Conservation (phyloP, 2,888 invertebrate species). For the Andrena trimmerana region DNA sequence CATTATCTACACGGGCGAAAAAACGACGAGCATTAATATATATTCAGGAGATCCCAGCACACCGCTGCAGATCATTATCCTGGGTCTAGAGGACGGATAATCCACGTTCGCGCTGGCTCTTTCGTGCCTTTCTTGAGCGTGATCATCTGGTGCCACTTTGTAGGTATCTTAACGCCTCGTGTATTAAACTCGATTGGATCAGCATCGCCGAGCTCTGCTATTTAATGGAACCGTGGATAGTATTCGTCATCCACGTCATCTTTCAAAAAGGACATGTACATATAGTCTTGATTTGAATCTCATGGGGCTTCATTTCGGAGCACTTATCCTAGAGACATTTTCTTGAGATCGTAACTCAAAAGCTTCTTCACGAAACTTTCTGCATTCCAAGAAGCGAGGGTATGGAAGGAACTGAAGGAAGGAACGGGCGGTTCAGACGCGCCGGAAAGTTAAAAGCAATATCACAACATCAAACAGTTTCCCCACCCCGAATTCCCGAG, state of each 20-base stretch:
- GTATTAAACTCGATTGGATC: not conserved
- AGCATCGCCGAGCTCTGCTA: too few species aligned
- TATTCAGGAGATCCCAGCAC: conserved; percentile 66
- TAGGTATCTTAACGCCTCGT: conserved; percentile 5
- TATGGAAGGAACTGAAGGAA: too few species aligned
- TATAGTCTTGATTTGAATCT: too few species aligned
- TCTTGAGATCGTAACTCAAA: too few species aligned
- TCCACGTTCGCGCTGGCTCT: conserved; percentile 46
- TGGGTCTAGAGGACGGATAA: conserved; percentile 48
- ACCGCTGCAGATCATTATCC: conserved; percentile 65
- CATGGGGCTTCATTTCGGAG: too few species aligned
- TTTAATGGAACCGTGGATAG: too few species aligned
- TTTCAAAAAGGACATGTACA: too few species aligned
- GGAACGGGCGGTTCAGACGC: not conserved
- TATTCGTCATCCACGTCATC: too few species aligned
- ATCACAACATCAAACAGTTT: conserved; percentile 43
- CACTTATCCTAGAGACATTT: too few species aligned
- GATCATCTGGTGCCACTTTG: conserved; percentile 30
- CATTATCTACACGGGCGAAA: conserved; percentile 67
- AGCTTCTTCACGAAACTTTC: not conserved
- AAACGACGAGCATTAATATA: conserved; percentile 73
- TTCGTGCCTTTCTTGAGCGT: conserved; percentile 46
- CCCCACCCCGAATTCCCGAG: conserved; percentile 12
- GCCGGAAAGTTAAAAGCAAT: conserved; percentile 6
- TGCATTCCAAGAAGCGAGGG: conserved; percentile 2